Base-by-base conservation (phyloP, 2,888 invertebrate genomes). In the Vanessa cardui region DNA sequence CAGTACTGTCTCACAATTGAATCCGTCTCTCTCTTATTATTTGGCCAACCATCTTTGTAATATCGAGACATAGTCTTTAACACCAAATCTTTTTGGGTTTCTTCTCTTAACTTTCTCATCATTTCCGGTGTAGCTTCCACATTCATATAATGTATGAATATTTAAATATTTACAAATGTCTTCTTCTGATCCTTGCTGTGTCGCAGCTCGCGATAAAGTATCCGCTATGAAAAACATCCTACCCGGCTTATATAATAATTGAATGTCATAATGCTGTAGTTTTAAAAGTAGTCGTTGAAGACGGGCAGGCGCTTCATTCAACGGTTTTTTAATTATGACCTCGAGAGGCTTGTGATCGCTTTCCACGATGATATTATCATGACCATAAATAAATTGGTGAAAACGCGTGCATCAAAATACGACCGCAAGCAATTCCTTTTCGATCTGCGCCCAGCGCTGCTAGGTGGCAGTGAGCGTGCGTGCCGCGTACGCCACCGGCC, bases 401-500 rank as follows among this genome's bases (percentile, higher is more conserved):
- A 61, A 61, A 12, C 58, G 58, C 8, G 15, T 45, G 21, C 58
- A 58, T 15, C 45, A 44, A 45, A 58, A 58, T 6, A 58, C 45
- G 15, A 58, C 20, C 6, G 58, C 58, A 8, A 45, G 16, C 9
- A 58, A 6, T 45, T 58, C 58, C 16, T 58, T 58, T 44, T 58
- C 58, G 4, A 58, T 58, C 31, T 58, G 44, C 0, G 58, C 58
- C 56, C 31, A 33, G 2, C 56, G 56, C n/a, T 21, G 21, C n/a
- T 56, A 16, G 1, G 33, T 26, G 6, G 56, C n/a, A 7, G 56
- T 56, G 6, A 56, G n/a, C 16, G 72, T 71, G 59, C 67, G 68
- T 52, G 73, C 66, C 39, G 73, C 74, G 52, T 65, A 73, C 62
- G 70, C 72, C 9, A 74, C 71, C 12, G 72, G 71, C 18, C 68